Conservation (phyloP, 2,797 vertebrate species). For the Heteromormyrus szaboi region DNA sequence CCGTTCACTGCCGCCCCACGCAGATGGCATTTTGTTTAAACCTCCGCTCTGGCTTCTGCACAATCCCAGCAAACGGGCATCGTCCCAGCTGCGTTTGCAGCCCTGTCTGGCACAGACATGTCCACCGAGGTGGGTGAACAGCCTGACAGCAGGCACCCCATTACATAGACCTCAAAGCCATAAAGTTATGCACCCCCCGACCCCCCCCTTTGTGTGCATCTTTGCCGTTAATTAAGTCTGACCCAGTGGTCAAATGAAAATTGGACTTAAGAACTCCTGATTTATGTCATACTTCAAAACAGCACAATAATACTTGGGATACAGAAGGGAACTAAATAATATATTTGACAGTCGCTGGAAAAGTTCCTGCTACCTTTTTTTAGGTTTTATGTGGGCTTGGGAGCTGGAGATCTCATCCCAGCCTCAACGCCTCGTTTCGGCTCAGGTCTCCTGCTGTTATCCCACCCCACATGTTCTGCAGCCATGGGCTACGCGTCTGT, state of each 20-base stretch:
- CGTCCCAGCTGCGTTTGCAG: not conserved
- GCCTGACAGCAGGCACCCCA: too few species aligned
- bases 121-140: too few species aligned
- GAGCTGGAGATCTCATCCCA: not conserved
- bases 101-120: not conserved
- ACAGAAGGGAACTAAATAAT: not conserved
- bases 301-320: not conserved
- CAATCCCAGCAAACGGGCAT: not conserved
- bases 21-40: slow-evolving; percentile 1
- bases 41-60: not conserved
- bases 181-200: not conserved
- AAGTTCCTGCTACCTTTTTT: not conserved
- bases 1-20: not conserved
- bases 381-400: not conserved
- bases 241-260: not conserved
- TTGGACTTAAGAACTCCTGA: not conserved
- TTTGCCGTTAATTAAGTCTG: not conserved
- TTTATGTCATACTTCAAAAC: not conserved
- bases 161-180: not conserved
- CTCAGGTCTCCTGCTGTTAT: not conserved
- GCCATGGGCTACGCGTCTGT: not conserved
- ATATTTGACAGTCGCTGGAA: not conserved
- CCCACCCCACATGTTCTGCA: not conserved
- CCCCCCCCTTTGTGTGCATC: not conserved
- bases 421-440: not conserved